Percentiles rank a stretch among this genome's conserved stretches.
Conservation (phyloP, 2,888 invertebrate genomes). For the Bellardia pandia region DNA sequence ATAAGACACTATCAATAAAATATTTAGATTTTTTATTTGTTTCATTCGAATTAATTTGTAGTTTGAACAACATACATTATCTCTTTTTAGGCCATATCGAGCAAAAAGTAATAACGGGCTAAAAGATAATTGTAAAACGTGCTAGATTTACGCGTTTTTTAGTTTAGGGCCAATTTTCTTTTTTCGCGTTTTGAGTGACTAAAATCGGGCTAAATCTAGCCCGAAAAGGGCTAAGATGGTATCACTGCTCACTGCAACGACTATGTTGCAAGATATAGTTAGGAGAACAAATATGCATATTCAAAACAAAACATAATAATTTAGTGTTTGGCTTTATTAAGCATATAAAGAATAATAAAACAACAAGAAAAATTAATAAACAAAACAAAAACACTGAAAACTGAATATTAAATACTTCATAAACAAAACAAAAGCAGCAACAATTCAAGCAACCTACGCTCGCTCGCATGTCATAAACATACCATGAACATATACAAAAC, state of each 20-base stretch:
- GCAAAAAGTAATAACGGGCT: no score
- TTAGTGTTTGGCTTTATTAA: slow-evolving; percentile 58
- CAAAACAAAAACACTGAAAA: slow-evolving; percentile 51
- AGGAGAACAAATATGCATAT: slow-evolving; percentile 15
- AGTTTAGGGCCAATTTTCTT: no score
- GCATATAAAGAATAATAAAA: slow-evolving; percentile 40
- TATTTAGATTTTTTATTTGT: no score
- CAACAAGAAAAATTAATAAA: slow-evolving; percentile 58
- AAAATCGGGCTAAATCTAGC: no score
- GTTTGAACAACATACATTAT: no score
- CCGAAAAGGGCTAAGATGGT: no score
- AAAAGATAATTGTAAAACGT: no score
- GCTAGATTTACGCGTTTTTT: no score
- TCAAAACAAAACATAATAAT: slow-evolving; percentile 55
- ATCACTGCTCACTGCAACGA: not conserved
- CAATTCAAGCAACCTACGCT: slow-evolving; percentile 60
- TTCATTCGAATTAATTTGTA: no score
- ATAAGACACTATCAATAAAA: no score
- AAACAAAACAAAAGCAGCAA: slow-evolving; percentile 46
- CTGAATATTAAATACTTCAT: slow-evolving; percentile 36
- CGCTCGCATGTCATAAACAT: slow-evolving; percentile 43
- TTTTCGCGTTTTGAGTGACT: no score
- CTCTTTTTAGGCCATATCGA: no score
- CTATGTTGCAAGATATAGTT: not conserved
- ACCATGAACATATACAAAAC: slow-evolving; percentile 8